These are phyloP conservation scores for Heliothis virescens DNA, from an alignment of 1,140 invertebrate genomes.

Conservation along the genomic window DNA sequence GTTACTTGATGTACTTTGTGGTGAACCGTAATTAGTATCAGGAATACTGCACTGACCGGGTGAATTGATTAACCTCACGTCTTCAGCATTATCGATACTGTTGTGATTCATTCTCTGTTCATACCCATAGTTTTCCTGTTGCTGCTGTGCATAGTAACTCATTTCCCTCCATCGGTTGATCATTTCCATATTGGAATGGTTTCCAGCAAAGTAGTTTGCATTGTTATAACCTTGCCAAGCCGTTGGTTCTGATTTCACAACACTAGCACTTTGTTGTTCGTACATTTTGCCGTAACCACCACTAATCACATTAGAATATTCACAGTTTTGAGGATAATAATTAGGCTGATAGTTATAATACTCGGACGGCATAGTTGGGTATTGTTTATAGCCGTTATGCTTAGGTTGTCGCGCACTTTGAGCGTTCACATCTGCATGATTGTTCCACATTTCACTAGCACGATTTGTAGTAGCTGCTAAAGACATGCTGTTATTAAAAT, in stretches of 20 bases:
- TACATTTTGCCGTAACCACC: conserved; percentile 56
- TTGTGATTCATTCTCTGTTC: conserved; percentile 57
- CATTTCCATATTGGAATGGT: conserved; percentile 68
- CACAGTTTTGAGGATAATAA: conserved; percentile 64
- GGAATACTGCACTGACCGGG: conserved; percentile 72
- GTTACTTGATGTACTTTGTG: conserved; percentile 67
- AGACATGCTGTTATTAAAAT: conserved; percentile 64
- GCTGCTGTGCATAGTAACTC: conserved; percentile 69
- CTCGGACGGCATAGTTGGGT: conserved; percentile 55
- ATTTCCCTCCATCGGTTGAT: conserved; percentile 75
- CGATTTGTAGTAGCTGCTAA: conserved; percentile 72
- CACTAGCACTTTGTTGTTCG: conserved; percentile 52
- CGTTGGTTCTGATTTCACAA: conserved; percentile 72
- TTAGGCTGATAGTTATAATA: conserved; percentile 69
- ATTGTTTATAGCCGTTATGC: conserved; percentile 65
- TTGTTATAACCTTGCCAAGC: conserved; percentile 72
- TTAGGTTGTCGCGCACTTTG: conserved; percentile 67
- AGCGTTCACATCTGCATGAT: conserved; percentile 66
- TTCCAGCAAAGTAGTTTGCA: conserved; percentile 59
- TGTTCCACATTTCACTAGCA: conserved; percentile 79
- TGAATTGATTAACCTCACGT: conserved; percentile 67
- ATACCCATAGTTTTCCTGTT: conserved; percentile 63
- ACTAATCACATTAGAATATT: conserved; percentile 60
- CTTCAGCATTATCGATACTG: conserved; percentile 58
- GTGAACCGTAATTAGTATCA: conserved; percentile 74